Evolutionary conservation across 2,113 vertebrate species (phyloP).

Genomic region (Symphodus melops): DNA sequence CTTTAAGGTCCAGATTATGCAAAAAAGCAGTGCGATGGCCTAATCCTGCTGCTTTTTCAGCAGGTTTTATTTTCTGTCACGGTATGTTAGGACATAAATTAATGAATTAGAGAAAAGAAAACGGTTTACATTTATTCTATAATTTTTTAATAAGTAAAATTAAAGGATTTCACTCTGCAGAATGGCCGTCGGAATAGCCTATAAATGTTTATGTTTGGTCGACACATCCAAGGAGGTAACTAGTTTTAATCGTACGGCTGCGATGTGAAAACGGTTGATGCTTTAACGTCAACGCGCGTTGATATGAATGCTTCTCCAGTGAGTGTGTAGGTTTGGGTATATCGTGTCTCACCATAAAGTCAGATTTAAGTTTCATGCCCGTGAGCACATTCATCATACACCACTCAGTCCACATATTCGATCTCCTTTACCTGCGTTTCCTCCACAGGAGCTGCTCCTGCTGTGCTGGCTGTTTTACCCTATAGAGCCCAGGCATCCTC

Average conservation of each 20-base stretch:
- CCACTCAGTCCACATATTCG: constrained; percentile 20
- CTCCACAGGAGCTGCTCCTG: constrained; percentile 37
- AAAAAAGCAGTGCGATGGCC: no score
- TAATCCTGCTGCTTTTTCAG: no score
- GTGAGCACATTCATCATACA: constrained; percentile 40
- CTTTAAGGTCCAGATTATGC: no score
- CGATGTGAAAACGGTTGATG: neutral
- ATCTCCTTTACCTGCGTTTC: constrained; percentile 40
- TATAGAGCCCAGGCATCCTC: constrained; percentile 33
- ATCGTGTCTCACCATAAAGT: constrained; percentile 13
- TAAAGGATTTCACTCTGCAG: no score
- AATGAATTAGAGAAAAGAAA: no score
- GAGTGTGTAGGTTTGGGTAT: neutral
- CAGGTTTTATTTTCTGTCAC: no score
- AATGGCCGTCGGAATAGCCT: neutral
- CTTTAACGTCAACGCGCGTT: neutral
- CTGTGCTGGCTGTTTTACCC: constrained; percentile 50
- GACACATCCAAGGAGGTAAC: neutral
- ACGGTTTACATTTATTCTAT: no score
- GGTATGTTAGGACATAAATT: no score
- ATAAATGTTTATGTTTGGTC: no score
- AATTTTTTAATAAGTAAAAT: no score
- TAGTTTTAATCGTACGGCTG: neutral
- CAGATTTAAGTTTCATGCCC: constrained; percentile 39
- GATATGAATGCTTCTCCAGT: neutral